A percentile compares a stretch with the other conserved stretches of the same genome.
Conservation (phyloP, 2,113 vertebrate genomes). For the Brachionichthys hirsutus region DNA sequence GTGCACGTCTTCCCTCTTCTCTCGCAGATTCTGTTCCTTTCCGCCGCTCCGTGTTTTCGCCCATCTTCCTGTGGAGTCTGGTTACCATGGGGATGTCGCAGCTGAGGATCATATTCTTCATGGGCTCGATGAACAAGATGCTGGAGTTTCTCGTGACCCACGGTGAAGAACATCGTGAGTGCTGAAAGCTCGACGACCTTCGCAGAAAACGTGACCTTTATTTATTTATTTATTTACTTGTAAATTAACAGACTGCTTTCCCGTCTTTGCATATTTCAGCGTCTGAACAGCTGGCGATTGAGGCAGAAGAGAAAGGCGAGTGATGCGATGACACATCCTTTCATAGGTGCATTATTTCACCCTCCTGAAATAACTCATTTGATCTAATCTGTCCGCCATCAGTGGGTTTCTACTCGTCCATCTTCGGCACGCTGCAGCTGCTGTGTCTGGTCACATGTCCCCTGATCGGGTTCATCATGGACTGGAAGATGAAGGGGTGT, state of each 20-base stretch:
- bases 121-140: slow-evolving; percentile 94
- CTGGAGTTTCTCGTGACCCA: slow-evolving; percentile 82
- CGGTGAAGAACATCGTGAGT: slow-evolving; percentile 67
- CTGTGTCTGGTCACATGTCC: slow-evolving; percentile 87
- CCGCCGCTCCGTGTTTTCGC: slow-evolving; percentile 82
- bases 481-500: slow-evolving; percentile 85
- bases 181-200: neutral
- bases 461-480: slow-evolving; percentile 91
- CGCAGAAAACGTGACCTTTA: neutral
- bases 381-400: slow-evolving; percentile 2
- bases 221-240: neutral
- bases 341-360: neutral
- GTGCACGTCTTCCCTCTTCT: neutral
- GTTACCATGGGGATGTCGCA: slow-evolving; percentile 90
- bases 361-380: neutral
- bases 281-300: slow-evolving; percentile 27
- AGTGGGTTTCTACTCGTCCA: slow-evolving; percentile 85
- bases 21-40: slow-evolving; percentile 76
- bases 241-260: slow-evolving; percentile 2
- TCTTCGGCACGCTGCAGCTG: slow-evolving; percentile 88
- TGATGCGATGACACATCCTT: neutral
- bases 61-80: slow-evolving; percentile 91
- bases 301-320: slow-evolving; percentile 57
- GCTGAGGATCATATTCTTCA: slow-evolving; percentile 89
- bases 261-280: slow-evolving; percentile 59